A percentile compares a stretch with the other conserved stretches of the same genome.
phyloP scores from a whole-genome alignment of 2,888 invertebrate genomes.

The Hyalella azteca region DNA sequence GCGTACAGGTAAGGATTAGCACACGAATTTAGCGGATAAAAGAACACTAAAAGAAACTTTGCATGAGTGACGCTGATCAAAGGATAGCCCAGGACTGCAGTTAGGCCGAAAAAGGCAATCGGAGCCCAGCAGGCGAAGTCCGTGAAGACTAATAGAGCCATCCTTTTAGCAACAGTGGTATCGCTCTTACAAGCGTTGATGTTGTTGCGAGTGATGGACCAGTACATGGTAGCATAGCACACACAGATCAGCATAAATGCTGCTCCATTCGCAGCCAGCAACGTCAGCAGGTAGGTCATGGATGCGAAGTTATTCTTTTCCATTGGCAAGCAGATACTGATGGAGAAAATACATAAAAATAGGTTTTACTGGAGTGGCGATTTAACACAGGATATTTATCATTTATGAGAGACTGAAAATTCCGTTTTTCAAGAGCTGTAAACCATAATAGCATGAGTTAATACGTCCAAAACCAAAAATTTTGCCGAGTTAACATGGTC shows the following conservation, averaged over 20 bases:
- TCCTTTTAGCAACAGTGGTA: slow-evolving; percentile 82
- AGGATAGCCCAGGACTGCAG: slow-evolving; percentile 82
- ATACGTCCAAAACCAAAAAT: no score
- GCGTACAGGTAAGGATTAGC: slow-evolving; percentile 93
- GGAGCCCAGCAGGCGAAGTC: slow-evolving; percentile 86
- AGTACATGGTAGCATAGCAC: slow-evolving; percentile 86
- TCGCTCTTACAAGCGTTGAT: slow-evolving; percentile 68
- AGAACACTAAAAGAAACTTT: slow-evolving; percentile 80
- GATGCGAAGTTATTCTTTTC: slow-evolving; percentile 75
- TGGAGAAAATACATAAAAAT: neutral
- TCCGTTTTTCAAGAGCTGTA: neutral
- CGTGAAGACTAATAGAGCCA: slow-evolving; percentile 87
- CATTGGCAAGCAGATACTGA: slow-evolving; percentile 86
- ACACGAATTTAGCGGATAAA: slow-evolving; percentile 89
- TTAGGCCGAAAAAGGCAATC: slow-evolving; percentile 85
- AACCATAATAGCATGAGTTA: no score
- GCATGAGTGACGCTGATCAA: slow-evolving; percentile 76
- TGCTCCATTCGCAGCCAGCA: slow-evolving; percentile 77
- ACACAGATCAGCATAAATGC: slow-evolving; percentile 83
- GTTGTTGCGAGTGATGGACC: slow-evolving; percentile 68
- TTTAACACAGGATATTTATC: neutral
- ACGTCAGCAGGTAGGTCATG: slow-evolving; percentile 74
- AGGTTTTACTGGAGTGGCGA: neutral
- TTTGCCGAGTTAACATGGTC: no score
- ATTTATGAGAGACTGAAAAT: neutral